Evolutionary conservation across 2,888 invertebrate genomes (phyloP), one percentile per base, ranked within the genome.

Genomic region (Nomada hirtipes): DNA sequence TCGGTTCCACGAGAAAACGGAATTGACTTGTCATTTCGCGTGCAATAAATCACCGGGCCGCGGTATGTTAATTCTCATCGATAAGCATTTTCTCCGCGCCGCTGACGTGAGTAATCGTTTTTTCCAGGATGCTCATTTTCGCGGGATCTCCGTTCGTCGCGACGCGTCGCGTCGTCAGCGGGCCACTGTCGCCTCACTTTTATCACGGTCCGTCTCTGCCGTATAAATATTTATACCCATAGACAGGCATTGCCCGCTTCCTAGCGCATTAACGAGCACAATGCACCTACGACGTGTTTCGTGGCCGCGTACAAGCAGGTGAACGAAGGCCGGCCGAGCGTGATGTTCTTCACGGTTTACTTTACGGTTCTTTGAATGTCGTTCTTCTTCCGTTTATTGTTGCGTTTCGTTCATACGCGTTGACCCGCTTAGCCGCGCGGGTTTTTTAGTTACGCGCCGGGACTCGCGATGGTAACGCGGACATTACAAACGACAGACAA

Each of bases 321-420:
- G 85, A 89, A 81, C 83, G 86, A 88, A 86, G 88, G 84, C 75
- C 85, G 88, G 65, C 83, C 74, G 69, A 88, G 75, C 78, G 71
- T 76, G 60, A 71, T 84, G 76, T 79, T 83, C 87, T 83, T 81
- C 79, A 80, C 78, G 59, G 78, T 84, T 87, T 78, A 63, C 85
- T 80, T 88, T 87, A 83, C 82, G 82, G 83, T 83, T 87, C 78
- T 81, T 79, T 78, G 78, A 84, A 77, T 86, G 83, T 88, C 84
- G 80, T 86, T 81, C 79, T 79, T 82, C 84, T 85, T 86, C 82
- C 84, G 82, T 84, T 88, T 85, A 79, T 82, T 84, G 74, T 85
- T 84, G 68, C 76, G 76, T 79, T 76, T 76, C 59, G 69, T 71
- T 53, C 20, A 67, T 70, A 71, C 65, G 65, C 72, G 68, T 65